Evolutionary conservation across 2,888 invertebrate genomes (phyloP).

Genomic region (Drosophila mercatorum): DNA sequence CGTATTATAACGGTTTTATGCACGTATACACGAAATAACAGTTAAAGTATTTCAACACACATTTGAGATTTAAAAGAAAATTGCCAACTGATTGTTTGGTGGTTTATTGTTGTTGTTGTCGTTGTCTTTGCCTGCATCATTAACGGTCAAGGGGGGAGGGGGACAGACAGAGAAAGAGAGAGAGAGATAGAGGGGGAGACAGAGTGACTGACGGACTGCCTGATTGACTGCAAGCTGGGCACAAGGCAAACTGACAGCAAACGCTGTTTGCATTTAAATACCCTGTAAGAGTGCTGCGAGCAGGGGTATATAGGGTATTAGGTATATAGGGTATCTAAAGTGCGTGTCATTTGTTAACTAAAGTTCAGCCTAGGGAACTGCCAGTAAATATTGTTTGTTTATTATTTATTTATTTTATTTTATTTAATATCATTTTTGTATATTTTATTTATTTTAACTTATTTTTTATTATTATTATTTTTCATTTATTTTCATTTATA

Average conservation of each 20-base stretch:
- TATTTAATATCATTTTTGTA: no score
- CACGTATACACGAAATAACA: conserved; percentile 70
- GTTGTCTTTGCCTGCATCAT: conserved; percentile 45
- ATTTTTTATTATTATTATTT: no score
- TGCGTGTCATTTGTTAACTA: neutral
- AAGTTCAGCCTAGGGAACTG: neutral
- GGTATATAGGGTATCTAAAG: neutral
- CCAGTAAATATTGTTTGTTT: neutral
- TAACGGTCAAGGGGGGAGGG: conserved; percentile 38
- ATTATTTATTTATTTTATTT: no score
- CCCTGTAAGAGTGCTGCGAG: conserved; percentile 18
- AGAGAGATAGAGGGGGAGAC: neutral
- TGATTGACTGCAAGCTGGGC: conserved; percentile 37
- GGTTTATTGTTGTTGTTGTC: conserved; percentile 37
- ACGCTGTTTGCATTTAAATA: conserved; percentile 28
- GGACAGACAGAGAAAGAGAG: neutral
- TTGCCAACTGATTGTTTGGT: conserved; percentile 67
- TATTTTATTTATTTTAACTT: no score
- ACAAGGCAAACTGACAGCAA: conserved; percentile 30
- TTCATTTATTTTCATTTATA: no score
- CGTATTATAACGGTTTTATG: conserved; percentile 72
- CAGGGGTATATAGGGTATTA: neutral
- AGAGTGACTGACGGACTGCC: conserved; percentile 23
- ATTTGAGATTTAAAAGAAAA: conserved; percentile 52
- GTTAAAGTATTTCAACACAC: conserved; percentile 74